phyloP scores from a whole-genome alignment of 2,888 invertebrate genomes.

The Drosophila mayaguana region DNA sequence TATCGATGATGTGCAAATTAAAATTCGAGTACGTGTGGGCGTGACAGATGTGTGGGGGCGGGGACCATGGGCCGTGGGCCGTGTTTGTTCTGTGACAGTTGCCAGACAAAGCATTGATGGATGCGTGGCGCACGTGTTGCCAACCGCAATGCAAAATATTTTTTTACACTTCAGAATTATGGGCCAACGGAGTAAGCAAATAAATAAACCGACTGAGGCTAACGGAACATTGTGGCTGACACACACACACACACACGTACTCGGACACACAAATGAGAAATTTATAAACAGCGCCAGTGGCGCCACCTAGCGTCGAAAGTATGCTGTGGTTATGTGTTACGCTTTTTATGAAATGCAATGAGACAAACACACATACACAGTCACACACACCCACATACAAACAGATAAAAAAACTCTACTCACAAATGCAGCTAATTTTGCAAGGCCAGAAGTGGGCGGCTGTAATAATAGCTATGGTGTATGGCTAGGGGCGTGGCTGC shows the following conservation, averaged over 20 bases:
- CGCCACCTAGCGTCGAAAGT: slow-evolving; percentile 17
- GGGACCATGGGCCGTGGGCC: background rate
- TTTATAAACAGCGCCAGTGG: slow-evolving; percentile 57
- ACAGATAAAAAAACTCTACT: slow-evolving; percentile 53
- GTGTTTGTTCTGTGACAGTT: slow-evolving; percentile 17
- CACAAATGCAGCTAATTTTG: slow-evolving; percentile 70
- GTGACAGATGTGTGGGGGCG: background rate
- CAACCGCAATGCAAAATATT: slow-evolving; percentile 72
- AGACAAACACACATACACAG: slow-evolving; percentile 6
- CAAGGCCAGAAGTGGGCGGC: slow-evolving; percentile 40
- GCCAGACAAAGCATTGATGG: slow-evolving; percentile 61
- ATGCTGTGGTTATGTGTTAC: slow-evolving; percentile 13
- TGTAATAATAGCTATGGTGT: slow-evolving; percentile 1
- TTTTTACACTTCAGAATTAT: slow-evolving; percentile 76
- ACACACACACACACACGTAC: slow-evolving; percentile 1
- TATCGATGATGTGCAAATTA: slow-evolving; percentile 79
- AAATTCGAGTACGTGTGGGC: slow-evolving; percentile 49
- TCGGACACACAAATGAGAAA: slow-evolving; percentile 51
- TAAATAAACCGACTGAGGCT: slow-evolving; percentile 51
- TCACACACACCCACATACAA: background rate
- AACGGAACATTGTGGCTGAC: slow-evolving; percentile 62
- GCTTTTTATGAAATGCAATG: slow-evolving; percentile 41
- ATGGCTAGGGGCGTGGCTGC: slow-evolving; percentile 15
- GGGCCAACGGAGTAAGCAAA: slow-evolving; percentile 50
- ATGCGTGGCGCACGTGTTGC: slow-evolving; percentile 70